Conservation (phyloP, 2,888 invertebrate genomes). For the Heliconius erato region DNA sequence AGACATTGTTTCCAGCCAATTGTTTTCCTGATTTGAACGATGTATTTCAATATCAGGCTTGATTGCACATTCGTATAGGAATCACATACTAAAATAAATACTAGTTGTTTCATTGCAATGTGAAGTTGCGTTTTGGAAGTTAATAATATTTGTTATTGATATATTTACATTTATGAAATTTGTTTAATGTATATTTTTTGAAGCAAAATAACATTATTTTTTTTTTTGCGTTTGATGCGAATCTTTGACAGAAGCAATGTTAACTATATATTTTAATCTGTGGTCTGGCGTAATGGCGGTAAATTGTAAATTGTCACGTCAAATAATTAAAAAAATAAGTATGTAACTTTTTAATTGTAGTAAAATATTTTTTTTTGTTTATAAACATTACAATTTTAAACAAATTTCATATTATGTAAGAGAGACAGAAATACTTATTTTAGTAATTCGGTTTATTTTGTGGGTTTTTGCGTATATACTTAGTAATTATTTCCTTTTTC, state of each 20-base stretch:
- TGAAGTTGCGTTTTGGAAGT: neutral
- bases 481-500: neutral
- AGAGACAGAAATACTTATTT: too few species aligned
- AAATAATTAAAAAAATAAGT: too few species aligned
- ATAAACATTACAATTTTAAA: too few species aligned
- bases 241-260: neutral
- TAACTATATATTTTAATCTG: neutral
- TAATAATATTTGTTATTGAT: neutral
- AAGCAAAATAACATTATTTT: too few species aligned
- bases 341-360: too few species aligned
- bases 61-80: conserved; percentile 27
- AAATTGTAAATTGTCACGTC: neutral
- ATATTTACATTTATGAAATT: too few species aligned
- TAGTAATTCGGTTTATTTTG: too few species aligned
- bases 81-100: neutral
- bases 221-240: neutral
- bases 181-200: too few species aligned
- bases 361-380: too few species aligned
- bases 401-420: too few species aligned
- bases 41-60: conserved; percentile 31
- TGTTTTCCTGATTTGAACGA: conserved; percentile 22
- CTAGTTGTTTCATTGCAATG: neutral
- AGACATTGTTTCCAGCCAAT: conserved; percentile 24
- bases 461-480: too few species aligned
- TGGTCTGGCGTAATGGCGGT: neutral